Evolutionary conservation across 2,888 invertebrate species (phyloP).

Genomic region (Drosophila fulvimacula): DNA sequence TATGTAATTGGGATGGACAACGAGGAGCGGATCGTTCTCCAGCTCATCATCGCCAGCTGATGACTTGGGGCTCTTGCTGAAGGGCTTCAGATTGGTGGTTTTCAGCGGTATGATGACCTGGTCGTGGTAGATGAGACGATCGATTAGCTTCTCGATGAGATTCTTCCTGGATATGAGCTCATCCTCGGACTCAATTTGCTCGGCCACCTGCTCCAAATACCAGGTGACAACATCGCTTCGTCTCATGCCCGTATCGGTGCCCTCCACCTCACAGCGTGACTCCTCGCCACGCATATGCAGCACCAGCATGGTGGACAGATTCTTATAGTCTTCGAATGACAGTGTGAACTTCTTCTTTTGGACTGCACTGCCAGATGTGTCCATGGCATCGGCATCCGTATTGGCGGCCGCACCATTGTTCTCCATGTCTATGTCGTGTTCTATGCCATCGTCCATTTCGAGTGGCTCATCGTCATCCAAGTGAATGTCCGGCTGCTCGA

Average conservation of each 20-base stretch:
- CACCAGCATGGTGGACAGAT: conserved; percentile 95
- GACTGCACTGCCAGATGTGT: conserved; percentile 57
- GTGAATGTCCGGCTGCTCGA: conserved; percentile 98
- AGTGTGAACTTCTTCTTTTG: conserved; percentile 91
- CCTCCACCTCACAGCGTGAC: conserved; percentile 88
- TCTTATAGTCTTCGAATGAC: conserved; percentile 97
- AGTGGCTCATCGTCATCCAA: conserved; percentile 90
- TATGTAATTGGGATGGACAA: conserved; percentile 98
- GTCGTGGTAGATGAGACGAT: conserved; percentile 92
- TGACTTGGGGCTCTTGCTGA: conserved; percentile 40
- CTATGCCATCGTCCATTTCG: conserved; percentile 84
- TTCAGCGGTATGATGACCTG: conserved; percentile 84
- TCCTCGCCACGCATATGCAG: conserved; percentile 95
- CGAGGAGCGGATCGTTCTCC: conserved; percentile 89
- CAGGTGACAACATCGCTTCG: conserved; percentile 95
- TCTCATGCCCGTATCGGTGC: conserved; percentile 88
- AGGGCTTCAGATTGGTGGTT: conserved; percentile 76
- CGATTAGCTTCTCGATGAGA: conserved; percentile 96
- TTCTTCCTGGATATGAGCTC: conserved; percentile 95
- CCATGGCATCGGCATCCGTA: conserved; percentile 36
- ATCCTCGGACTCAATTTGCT: conserved; percentile 95
- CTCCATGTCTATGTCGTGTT: conserved; percentile 87
- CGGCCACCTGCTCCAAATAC: conserved; percentile 95
- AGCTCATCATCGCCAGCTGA: conserved; percentile 52
- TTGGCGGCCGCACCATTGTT: conserved; percentile 71